Base-by-base conservation (phyloP, 1,140 invertebrate species). In the Colletes latitarsis region DNA sequence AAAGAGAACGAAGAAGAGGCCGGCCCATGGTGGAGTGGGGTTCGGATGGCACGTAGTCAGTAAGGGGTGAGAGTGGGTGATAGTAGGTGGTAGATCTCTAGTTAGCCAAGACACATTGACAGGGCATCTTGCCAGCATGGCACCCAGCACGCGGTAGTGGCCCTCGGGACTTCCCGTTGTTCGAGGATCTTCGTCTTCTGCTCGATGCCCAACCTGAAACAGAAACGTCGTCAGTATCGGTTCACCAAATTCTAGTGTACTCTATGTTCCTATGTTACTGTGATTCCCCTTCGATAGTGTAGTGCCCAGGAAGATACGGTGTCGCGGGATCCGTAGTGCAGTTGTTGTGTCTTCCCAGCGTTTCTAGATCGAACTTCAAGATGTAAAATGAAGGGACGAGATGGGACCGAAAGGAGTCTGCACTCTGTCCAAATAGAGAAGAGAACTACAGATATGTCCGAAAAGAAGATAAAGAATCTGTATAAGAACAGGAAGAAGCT, bases 31-130 rank as follows among this genome's bases (percentile, higher is more conserved):
- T 88, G 82, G 87, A 89, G 88, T 87, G 85, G 88, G 89, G 87
- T 88, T 49, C 75, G 84, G 70, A 80, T 77, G 72, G 72, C 81
- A 78, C 83, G 79, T 84, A 89, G 85, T 84, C 70, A 85, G 85
- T 87, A 88, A 89, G 90, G 90, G 90, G 90, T 92, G 91, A 91
- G 88, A 89, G 85, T 89, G 89, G 86, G 85, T 88, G 89, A 88
- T 86, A 83, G 89, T 89, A 90, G 90, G 90, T 91, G 90, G 89
- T 91, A 89, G 87, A 86, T 91, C 86, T 82, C 87, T 90, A 91
- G 90, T 91, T 91, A 88, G 90, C 88, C 81, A 91, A 91, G 90
- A 92, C 89, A 92, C 90, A 89, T 91, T 91, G 91, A 89, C 91
- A 91, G 87, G 76, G 87, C 80, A 89, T 90, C 90, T 80, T 85